These are phyloP conservation scores for Ctenochaetus hawaiiensis DNA, from an alignment of 2,797 vertebrate genomes.

Conservation along the genomic window DNA sequence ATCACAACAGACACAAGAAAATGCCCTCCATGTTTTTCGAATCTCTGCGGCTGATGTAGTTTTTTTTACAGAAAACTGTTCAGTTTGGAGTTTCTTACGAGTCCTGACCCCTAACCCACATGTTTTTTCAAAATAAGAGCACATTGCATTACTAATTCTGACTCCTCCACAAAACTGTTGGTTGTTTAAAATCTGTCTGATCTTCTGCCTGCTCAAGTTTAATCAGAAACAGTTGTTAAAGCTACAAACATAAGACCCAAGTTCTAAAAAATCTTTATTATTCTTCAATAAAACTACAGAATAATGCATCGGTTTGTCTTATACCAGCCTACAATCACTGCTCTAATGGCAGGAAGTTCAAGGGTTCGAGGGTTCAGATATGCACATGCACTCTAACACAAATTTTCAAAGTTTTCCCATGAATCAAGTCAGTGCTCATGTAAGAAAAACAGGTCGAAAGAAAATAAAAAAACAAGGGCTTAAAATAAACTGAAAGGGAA, in stretches of 20 bases:
- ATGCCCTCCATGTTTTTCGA: neutral
- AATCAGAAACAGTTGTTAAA: too few species aligned
- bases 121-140: too few species aligned
- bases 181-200: too few species aligned
- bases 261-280: neutral
- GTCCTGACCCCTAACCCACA: neutral
- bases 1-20: slow-evolving; percentile 9
- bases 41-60: neutral
- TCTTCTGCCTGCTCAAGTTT: too few species aligned
- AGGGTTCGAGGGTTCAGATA: neutral
- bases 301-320: too few species aligned
- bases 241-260: too few species aligned
- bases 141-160: too few species aligned
- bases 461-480: neutral
- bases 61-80: neutral
- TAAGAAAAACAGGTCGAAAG: neutral
- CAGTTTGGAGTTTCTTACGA: neutral
- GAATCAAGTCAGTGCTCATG: neutral
- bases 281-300: neutral
- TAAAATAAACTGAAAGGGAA: neutral
- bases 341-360: neutral
- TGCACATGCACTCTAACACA: slow-evolving; percentile 15
- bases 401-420: neutral
- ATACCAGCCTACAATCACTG: neutral
- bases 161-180: too few species aligned